phyloP scores from a whole-genome alignment of 2,797 vertebrate species.

The Nasua narica region DNA sequence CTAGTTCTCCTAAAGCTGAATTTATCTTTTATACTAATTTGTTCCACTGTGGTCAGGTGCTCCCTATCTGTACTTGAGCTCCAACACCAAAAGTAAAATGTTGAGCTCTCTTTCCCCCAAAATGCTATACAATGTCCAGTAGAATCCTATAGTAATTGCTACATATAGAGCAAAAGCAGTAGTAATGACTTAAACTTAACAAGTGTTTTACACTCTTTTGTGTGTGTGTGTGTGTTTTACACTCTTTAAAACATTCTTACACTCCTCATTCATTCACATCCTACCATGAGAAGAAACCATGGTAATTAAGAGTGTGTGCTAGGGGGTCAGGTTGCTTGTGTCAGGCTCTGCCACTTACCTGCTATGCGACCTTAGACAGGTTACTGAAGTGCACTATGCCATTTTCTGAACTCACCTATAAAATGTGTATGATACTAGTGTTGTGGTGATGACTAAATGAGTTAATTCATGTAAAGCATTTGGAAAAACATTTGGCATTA shows the following conservation, averaged over 20 bases:
- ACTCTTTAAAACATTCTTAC: not conserved
- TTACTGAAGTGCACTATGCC: not conserved
- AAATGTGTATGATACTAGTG: not conserved
- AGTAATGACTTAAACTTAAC: not conserved
- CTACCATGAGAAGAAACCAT: rapidly evolving
- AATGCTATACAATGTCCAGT: not conserved
- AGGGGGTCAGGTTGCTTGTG: not conserved
- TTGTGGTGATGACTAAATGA: not conserved
- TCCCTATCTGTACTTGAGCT: not conserved
- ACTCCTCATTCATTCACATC: not conserved
- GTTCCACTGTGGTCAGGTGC: not conserved
- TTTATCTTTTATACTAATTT: not conserved
- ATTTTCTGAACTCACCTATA: not conserved
- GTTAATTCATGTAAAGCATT: not conserved
- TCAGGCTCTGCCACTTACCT: not conserved
- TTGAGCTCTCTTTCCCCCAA: not conserved
- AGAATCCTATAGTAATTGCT: not conserved
- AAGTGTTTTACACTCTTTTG: not conserved
- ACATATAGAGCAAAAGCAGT: not conserved
- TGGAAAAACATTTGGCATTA: not conserved
- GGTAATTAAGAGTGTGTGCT: not conserved
- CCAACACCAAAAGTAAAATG: not conserved
- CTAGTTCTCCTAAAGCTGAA: not conserved
- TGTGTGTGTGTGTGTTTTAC: no score
- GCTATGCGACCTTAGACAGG: not conserved